Evolutionary conservation across 2,888 invertebrate genomes (phyloP).

Genomic region (Criorhina ranunculi): DNA sequence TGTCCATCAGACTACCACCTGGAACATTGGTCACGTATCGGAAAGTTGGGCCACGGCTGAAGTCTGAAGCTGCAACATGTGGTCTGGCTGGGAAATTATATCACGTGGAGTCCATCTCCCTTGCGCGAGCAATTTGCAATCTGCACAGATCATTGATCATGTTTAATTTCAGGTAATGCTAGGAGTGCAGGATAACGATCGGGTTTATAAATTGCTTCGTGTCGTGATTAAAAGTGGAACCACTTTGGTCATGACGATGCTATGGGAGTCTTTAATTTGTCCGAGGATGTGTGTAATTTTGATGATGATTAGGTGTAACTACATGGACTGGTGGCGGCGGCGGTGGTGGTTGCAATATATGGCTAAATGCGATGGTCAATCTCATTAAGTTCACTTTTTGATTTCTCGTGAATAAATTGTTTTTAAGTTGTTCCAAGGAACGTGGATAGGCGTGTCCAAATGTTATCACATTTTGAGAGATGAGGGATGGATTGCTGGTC

Average conservation of each 20-base stretch:
- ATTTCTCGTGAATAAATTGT: conserved; percentile 35
- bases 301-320: conserved; percentile 66
- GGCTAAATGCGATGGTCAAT: conserved; percentile 38
- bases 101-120: conserved; percentile 60
- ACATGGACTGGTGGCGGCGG: conserved; percentile 39
- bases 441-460: conserved; percentile 49
- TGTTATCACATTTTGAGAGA: conserved; percentile 63
- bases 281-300: conserved; percentile 67
- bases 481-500: no score
- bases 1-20: conserved; percentile 65
- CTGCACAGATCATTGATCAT: conserved; percentile 76
- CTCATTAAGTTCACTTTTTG: conserved; percentile 56
- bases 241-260: conserved; percentile 40
- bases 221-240: conserved; percentile 74
- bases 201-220: conserved; percentile 70
- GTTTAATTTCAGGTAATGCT: conserved; percentile 75
- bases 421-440: conserved; percentile 17
- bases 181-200: conserved; percentile 70
- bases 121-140: conserved; percentile 72
- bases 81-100: conserved; percentile 59
- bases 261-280: conserved; percentile 61
- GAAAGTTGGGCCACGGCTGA: conserved; percentile 5
- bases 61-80: conserved; percentile 16
- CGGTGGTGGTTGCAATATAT: conserved; percentile 27
- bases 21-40: conserved; percentile 24